Base-by-base conservation (phyloP, 1,140 invertebrate species). In the Holotrichia oblita region DNA sequence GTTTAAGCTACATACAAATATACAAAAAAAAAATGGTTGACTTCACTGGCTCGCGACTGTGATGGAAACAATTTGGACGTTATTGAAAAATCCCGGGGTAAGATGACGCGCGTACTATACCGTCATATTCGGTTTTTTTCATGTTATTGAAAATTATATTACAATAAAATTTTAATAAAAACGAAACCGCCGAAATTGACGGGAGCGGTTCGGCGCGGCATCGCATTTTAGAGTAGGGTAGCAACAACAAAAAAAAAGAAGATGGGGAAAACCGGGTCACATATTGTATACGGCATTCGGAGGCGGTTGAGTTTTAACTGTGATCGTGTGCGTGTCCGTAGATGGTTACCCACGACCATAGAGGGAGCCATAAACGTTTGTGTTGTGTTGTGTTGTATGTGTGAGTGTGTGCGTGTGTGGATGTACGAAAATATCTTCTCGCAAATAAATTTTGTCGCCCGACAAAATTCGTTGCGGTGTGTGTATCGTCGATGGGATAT, bases 111-210 rank as follows among this genome's bases (percentile, higher is more conserved):
- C 22, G n/a, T n/a, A 10, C 27, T 34, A 69, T 27, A 24, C 2
- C 6, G 6, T 14, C 17, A 20, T 24, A 34, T 24, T 4, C 61
- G 61, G 22, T 69, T 69, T 69, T n/a, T 69, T 69, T 17, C 48
- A 22, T 20, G 61, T 69, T 69, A 69, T 69, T 69, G 61, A 69
- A 69, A 69, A 69, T 69, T 69, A 69, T 69, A 69, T 34, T 34
- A 69, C 61, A 69, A 69, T 69, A 69, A 69, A 69, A 69, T 69
- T 69, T 69, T 69, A 69, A 69, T 69, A 69, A 69, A 69, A 69
- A 69, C 61, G 61, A 69, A 69, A 69, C 61, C 22, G 3, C 61
- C 61, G 12, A 69, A 69, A 34, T 22, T 20, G 61, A 14, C 22
- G 61, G 12, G 10, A 34, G 61, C 61, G 61, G 22, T 20, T 34